These are phyloP conservation scores for Euura lappo DNA, from an alignment of 1,140 invertebrate genomes.

Conservation along the genomic window DNA sequence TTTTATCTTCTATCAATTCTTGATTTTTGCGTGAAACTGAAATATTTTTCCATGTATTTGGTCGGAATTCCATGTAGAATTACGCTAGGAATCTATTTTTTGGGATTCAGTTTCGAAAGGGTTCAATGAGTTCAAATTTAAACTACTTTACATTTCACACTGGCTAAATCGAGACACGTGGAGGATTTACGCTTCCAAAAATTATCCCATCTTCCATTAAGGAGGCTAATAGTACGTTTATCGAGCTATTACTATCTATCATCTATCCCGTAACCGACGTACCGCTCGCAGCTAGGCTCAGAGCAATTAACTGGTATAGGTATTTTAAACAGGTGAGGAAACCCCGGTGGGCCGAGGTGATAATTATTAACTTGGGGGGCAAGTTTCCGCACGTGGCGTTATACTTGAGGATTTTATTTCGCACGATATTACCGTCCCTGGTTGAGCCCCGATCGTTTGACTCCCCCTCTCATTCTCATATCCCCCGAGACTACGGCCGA, in stretches of 20 bases:
- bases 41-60: too few species aligned
- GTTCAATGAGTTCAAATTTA: not conserved
- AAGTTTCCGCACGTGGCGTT: too few species aligned
- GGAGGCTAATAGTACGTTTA: not conserved
- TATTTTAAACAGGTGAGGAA: not conserved
- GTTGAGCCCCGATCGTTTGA: too few species aligned
- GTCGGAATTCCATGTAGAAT: too few species aligned
- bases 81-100: too few species aligned
- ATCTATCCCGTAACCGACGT: not conserved
- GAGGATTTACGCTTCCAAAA: not conserved
- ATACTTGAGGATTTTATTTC: too few species aligned
- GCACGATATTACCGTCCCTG: too few species aligned
- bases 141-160: not conserved
- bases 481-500: not conserved
- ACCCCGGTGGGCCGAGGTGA: not conserved
- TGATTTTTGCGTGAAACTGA: too few species aligned
- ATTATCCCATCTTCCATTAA: not conserved
- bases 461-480: too few species aligned
- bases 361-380: not conserved
- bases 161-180: constrained; percentile 2
- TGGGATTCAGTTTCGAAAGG: too few species aligned
- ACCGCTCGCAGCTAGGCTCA: not conserved
- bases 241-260: constrained; percentile 1
- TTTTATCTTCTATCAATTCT: too few species aligned
- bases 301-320: not conserved